Evolutionary conservation across 2,888 invertebrate species (phyloP).

Genomic region (Agonopterix arenella): DNA sequence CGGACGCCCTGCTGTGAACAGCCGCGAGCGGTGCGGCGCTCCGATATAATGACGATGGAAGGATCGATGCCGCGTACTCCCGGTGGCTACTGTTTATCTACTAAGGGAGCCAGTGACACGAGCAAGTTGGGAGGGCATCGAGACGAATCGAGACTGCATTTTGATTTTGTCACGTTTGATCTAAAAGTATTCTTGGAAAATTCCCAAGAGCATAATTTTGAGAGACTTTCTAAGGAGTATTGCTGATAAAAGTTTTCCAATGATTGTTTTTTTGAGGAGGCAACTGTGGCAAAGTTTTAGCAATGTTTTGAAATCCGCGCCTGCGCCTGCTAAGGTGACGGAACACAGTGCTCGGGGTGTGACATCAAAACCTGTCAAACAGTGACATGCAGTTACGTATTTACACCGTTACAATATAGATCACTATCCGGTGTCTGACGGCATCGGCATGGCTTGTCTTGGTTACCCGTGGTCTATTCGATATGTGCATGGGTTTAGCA

Average conservation of each 20-base stretch:
- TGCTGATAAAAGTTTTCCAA: too few relatives aligned
- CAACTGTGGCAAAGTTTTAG: neutral
- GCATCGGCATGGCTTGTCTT: constrained; percentile 32
- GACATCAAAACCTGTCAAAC: constrained; percentile 75
- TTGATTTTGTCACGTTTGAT: too few relatives aligned
- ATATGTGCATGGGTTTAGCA: constrained; percentile 75
- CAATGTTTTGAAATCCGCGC: constrained; percentile 37
- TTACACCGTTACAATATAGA: constrained; percentile 56
- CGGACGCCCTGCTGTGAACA: constrained; percentile 98
- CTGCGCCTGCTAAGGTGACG: constrained; percentile 68
- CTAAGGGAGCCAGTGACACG: constrained; percentile 4
- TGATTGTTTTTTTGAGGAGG: neutral
- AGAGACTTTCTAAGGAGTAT: too few relatives aligned
- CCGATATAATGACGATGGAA: constrained; percentile 75
- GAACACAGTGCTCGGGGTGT: constrained; percentile 76
- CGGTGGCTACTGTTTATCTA: constrained; percentile 10
- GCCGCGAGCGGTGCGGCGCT: constrained; percentile 77
- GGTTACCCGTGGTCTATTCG: constrained; percentile 53
- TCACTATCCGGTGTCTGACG: constrained; percentile 40
- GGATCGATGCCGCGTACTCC: constrained; percentile 40
- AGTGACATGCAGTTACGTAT: constrained; percentile 76
- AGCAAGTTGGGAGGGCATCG: neutral
- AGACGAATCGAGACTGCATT: neutral
- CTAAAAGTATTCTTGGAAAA: neutral
- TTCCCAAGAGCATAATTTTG: neutral